These are phyloP conservation scores for Leptosomus discolor DNA, from an alignment of 2,113 vertebrate genomes.

Conservation along the genomic window DNA sequence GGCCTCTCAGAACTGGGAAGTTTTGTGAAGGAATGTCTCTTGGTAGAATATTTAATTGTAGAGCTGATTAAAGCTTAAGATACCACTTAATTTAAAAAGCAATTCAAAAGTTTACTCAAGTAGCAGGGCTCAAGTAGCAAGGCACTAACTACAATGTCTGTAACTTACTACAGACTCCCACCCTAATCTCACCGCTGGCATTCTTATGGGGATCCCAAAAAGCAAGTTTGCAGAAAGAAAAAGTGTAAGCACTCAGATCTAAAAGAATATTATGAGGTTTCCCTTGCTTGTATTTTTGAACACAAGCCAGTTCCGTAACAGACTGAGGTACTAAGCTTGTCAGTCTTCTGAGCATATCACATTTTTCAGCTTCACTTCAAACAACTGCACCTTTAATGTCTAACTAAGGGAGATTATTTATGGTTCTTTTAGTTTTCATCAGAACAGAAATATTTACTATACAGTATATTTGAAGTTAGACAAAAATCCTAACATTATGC, in stretches of 20 bases:
- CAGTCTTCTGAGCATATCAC: neutral
- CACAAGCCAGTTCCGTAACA: neutral
- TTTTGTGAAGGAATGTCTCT: neutral
- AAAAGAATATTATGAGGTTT: neutral
- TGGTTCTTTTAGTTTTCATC: neutral
- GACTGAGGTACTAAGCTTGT: neutral
- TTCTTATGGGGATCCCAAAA: neutral
- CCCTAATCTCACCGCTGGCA: neutral
- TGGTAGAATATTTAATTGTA: neutral
- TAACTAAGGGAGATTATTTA: neutral
- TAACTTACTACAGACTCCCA: neutral
- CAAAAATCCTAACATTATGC: neutral
- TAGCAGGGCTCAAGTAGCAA: neutral
- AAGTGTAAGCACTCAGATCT: neutral
- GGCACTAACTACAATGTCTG: neutral
- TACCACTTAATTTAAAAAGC: neutral
- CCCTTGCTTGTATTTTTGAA: neutral
- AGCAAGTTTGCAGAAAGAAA: neutral
- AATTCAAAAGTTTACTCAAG: neutral
- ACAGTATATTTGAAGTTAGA: neutral
- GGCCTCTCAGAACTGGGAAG: neutral
- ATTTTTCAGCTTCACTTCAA: neutral
- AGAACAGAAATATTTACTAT: neutral
- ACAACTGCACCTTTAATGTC: neutral
- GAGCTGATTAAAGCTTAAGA: neutral